phyloP scores from a whole-genome alignment of 2,888 invertebrate genomes.

The Cheilosia impressa region DNA sequence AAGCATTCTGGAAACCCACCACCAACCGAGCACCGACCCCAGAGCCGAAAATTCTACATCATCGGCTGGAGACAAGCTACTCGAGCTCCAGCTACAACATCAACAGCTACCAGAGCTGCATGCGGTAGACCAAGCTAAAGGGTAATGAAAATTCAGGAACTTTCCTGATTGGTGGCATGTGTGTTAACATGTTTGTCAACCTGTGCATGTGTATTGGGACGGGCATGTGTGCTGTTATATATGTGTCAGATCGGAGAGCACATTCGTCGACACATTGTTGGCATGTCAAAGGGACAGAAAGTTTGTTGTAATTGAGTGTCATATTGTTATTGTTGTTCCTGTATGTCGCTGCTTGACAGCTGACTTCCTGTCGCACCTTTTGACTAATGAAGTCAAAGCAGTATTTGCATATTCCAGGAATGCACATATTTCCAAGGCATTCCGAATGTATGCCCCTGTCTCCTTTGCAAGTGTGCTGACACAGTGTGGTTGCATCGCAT shows the following conservation, averaged over 20 bases:
- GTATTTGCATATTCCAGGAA: constrained; percentile 70
- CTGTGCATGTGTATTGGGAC: constrained; percentile 23
- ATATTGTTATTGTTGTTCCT: constrained; percentile 70
- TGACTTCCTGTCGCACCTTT: constrained; percentile 74
- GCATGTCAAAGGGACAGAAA: constrained; percentile 71
- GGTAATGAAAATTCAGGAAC: constrained; percentile 74
- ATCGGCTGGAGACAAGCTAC: constrained; percentile 28
- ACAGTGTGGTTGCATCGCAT: constrained; percentile 38
- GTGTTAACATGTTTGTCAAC: constrained; percentile 74
- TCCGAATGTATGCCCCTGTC: constrained; percentile 40
- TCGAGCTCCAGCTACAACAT: background rate
- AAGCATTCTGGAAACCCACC: constrained; percentile 45
- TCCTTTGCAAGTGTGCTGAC: constrained; percentile 26
- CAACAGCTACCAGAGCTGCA: constrained; percentile 19
- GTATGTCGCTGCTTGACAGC: constrained; percentile 61
- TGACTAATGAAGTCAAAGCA: constrained; percentile 74
- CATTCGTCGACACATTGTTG: constrained; percentile 73
- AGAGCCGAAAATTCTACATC: constrained; percentile 36
- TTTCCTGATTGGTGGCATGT: constrained; percentile 75
- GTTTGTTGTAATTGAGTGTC: constrained; percentile 75
- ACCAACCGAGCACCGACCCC: constrained; percentile 2
- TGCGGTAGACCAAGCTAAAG: constrained; percentile 71
- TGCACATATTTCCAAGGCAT: constrained; percentile 64
- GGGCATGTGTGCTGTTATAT: background rate
- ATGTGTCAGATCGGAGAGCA: constrained; percentile 25